A percentile compares a stretch with the other conserved stretches of the same genome.
Conservation (phyloP, 2,797 vertebrate species). For the Xenops minutus region DNA sequence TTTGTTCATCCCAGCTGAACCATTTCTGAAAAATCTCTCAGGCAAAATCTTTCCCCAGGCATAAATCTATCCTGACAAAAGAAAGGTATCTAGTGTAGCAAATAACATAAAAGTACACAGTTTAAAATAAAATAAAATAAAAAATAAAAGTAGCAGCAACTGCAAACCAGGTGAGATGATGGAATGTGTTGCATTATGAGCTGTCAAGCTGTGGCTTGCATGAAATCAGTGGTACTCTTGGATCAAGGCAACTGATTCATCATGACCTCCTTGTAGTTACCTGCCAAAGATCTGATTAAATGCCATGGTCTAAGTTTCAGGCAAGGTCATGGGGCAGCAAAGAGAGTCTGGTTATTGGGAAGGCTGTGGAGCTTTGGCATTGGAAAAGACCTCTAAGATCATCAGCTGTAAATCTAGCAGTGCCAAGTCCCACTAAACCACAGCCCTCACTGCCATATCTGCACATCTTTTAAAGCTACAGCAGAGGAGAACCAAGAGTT, state of each 20-base stretch:
- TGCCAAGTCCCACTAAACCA: background rate
- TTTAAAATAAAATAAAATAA: background rate
- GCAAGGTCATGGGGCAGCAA: background rate
- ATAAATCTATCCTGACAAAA: background rate
- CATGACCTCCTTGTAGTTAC: background rate
- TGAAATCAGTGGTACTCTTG: background rate
- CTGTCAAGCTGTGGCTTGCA: background rate
- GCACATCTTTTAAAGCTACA: fast-evolving
- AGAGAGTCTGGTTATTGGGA: background rate
- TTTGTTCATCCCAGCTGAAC: background rate
- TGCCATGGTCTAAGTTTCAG: background rate
- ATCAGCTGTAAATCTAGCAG: fast-evolving
- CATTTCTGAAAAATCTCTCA: background rate
- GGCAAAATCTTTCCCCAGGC: background rate
- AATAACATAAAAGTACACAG: background rate
- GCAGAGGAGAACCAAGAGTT: background rate
- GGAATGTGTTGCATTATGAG: fast-evolving
- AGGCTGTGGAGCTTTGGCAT: background rate
- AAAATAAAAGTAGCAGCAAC: background rate
- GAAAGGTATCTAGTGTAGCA: background rate
- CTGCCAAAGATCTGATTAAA: background rate
- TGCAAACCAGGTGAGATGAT: background rate
- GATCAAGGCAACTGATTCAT: background rate
- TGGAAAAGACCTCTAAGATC: background rate
- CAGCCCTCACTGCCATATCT: no score